Evolutionary conservation across 2,113 vertebrate genomes (phyloP).

Genomic region (Prinia subflava): DNA sequence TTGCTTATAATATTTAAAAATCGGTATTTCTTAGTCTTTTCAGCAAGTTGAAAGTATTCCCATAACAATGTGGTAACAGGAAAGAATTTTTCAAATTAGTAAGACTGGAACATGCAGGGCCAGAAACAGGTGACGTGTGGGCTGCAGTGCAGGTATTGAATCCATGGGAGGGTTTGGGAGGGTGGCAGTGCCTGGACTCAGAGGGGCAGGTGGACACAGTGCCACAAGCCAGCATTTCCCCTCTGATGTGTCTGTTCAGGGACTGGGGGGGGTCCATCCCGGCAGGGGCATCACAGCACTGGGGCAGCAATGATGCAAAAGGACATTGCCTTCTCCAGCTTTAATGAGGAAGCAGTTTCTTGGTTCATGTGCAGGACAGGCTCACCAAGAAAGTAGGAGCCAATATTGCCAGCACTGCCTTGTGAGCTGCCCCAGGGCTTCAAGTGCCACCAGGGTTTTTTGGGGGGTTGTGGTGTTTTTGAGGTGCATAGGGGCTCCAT

Average conservation of each 20-base stretch:
- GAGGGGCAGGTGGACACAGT: background rate
- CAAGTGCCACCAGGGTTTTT: background rate
- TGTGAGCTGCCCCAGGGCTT: background rate
- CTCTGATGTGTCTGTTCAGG: background rate
- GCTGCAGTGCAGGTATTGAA: background rate
- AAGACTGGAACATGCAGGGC: rapidly evolving
- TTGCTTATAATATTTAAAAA: constrained; percentile 29
- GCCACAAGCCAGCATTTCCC: background rate
- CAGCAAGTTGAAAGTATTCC: background rate
- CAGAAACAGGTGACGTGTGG: rapidly evolving
- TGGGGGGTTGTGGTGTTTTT: rapidly evolving
- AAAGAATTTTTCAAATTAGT: background rate
- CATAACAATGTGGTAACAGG: background rate
- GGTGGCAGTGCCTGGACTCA: background rate
- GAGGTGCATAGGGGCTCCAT: background rate
- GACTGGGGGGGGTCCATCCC: background rate
- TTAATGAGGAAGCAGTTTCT: background rate
- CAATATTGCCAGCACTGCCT: background rate
- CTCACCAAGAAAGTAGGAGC: background rate
- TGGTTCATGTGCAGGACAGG: background rate
- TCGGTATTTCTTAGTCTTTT: background rate
- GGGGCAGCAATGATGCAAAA: background rate
- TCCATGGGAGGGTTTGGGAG: background rate
- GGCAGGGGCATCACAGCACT: rapidly evolving
- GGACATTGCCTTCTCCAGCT: background rate